Conservation (phyloP, 2,888 invertebrate genomes). For the Chelonus formosanus region DNA sequence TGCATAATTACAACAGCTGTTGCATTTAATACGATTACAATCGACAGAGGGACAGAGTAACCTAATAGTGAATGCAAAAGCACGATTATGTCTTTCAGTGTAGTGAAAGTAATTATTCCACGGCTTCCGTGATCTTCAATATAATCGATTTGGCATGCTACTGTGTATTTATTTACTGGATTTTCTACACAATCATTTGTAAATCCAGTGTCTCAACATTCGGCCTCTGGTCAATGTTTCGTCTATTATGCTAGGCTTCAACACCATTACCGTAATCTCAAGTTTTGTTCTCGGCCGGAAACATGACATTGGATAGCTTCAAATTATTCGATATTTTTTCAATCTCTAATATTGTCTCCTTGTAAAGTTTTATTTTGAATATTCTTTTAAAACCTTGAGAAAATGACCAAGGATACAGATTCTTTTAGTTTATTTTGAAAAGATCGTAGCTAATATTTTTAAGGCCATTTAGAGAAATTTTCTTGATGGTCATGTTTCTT, state of each 20-base stretch:
- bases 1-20: conserved; percentile 8
- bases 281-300: neutral
- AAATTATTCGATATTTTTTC: too few species aligned
- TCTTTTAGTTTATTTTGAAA: too few species aligned
- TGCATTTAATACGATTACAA: conserved; percentile 8
- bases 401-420: too few species aligned
- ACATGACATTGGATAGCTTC: neutral
- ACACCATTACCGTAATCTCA: too few species aligned
- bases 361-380: too few species aligned
- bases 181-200: neutral
- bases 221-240: conserved; percentile 33
- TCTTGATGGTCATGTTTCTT: neutral
- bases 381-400: too few species aligned
- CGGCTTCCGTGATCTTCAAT: conserved; percentile 40
- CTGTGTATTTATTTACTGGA: neutral
- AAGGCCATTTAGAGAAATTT: conserved; percentile 5
- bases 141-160: conserved; percentile 36
- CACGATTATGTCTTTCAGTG: conserved; percentile 3
- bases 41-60: neutral
- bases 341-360: too few species aligned
- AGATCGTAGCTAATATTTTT: neutral
- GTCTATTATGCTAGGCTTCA: neutral
- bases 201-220: conserved; percentile 12
- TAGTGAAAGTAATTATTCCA: conserved; percentile 42
- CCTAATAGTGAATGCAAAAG: conserved; percentile 28